A percentile compares a stretch with the other conserved stretches of the same genome.
phyloP scores from a whole-genome alignment of 2,797 vertebrate species.

The Melopsittacus undulatus region DNA sequence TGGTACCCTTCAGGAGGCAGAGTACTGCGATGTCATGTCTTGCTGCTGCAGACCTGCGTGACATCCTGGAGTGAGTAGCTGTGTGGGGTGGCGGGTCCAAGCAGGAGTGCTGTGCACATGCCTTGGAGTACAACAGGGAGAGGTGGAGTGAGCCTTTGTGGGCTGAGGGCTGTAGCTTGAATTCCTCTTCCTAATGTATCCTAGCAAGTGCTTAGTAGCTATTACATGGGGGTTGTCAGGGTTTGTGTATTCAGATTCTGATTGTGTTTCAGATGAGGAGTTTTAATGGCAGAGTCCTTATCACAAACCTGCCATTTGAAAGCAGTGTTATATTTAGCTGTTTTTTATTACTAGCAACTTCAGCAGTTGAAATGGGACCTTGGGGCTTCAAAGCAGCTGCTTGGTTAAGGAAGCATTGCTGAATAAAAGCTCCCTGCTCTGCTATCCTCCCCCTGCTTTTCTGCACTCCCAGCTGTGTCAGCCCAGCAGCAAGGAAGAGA shows the following conservation, averaged over 20 bases:
- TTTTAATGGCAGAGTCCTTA: neutral
- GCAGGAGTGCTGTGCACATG: neutral
- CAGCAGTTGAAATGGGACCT: conserved; percentile 44
- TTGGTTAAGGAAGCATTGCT: conserved; percentile 25
- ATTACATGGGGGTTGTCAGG: rapidly evolving
- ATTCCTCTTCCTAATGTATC: neutral
- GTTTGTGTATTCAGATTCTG: neutral
- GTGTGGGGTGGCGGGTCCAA: neutral
- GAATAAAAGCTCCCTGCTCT: conserved; percentile 54
- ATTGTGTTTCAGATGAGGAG: neutral
- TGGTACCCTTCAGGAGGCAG: neutral
- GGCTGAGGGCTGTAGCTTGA: neutral
- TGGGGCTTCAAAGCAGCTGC: conserved; percentile 62
- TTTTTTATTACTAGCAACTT: conserved; percentile 31
- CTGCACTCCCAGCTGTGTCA: conserved; percentile 24
- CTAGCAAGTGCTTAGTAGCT: neutral
- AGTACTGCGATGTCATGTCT: neutral
- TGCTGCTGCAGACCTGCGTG: neutral
- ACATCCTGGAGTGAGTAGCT: rapidly evolving
- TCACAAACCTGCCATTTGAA: neutral
- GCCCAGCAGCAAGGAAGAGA: conserved; percentile 48
- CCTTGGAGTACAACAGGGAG: neutral
- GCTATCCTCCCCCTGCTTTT: conserved; percentile 55
- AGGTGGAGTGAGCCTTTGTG: neutral
- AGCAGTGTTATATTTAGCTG: conserved; percentile 28